Evolutionary conservation across 1,140 invertebrate species (phyloP), one percentile per base, ranked within the genome.

Genomic region (Orussus abietinus): DNA sequence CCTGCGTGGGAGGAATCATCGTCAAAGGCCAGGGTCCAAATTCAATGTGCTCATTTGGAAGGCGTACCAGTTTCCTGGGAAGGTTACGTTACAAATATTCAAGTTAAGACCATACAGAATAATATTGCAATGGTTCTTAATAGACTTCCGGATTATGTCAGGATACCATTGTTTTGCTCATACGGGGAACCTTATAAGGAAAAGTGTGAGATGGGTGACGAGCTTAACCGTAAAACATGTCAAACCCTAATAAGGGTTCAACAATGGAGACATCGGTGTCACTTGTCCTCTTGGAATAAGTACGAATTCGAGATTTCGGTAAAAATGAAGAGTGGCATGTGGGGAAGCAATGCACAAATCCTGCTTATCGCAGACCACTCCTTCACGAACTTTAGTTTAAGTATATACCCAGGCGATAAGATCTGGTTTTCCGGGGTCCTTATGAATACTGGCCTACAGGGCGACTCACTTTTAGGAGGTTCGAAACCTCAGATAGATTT

Each of bases 281-380:
- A 84, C 48, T 64, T 90, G n/a, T 69, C 81, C 17, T 74, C 78
- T 28, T 84, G 81, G 74, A 80, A 87, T 62, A 77, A 72, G 51
- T 85, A 84, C 53, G 81, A 82, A 40, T 84, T 83, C 56, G 83
- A 87, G 65, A 77, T 88, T 4, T 72, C 67, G 22, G 68, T 88
- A 0, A 79, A 79, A 47, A 85, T 88, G 79, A 78, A 81, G 45
- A 78, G 79, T 0, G 80, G 82, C 0, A 75, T 82, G 15, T 73
- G 84, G 53, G 75, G 84, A 3, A 79, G 78, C 17, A 78, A 75
- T 14, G 72, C 81, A 0, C 78, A 83, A 46, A 75, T 87, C 2
- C 56, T 75, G 1, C 51, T 88, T 0, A 51, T 75, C 2, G 81
- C 79, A n/a, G 67, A 74, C 21, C 69, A 84, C 55, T 75, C 79